phyloP scores from a whole-genome alignment of 2,797 vertebrate species.

The Bucorvus abyssinicus region DNA sequence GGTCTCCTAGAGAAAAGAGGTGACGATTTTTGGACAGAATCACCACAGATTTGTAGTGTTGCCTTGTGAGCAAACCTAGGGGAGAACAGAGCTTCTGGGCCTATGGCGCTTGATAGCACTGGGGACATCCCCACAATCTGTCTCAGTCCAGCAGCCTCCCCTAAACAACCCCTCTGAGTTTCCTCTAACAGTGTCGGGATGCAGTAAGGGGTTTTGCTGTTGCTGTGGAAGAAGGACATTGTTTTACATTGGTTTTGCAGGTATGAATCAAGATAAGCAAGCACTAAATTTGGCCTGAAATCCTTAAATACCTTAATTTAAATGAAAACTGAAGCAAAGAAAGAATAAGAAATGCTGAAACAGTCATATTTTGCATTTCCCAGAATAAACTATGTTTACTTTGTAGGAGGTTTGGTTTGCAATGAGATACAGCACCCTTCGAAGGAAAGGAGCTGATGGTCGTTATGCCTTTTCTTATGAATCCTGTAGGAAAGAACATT shows the following conservation, averaged over 20 bases:
- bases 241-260: neutral
- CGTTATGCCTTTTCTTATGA: neutral
- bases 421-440: neutral
- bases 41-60: accelerated
- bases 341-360: neutral
- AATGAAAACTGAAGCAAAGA: neutral
- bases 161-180: neutral
- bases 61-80: neutral
- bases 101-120: neutral
- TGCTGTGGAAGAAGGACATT: neutral
- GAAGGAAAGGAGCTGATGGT: neutral
- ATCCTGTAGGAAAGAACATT: neutral
- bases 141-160: neutral
- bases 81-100: accelerated
- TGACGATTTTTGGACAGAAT: neutral
- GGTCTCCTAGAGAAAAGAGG: neutral
- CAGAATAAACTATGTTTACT: neutral
- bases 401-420: neutral
- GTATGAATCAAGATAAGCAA: neutral
- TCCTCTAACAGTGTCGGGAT: neutral
- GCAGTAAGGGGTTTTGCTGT: neutral
- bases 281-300: neutral
- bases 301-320: neutral
- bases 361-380: neutral
- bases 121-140: neutral